Evolutionary conservation across 2,888 invertebrate species (phyloP).

Genomic region (Elegia similella): DNA sequence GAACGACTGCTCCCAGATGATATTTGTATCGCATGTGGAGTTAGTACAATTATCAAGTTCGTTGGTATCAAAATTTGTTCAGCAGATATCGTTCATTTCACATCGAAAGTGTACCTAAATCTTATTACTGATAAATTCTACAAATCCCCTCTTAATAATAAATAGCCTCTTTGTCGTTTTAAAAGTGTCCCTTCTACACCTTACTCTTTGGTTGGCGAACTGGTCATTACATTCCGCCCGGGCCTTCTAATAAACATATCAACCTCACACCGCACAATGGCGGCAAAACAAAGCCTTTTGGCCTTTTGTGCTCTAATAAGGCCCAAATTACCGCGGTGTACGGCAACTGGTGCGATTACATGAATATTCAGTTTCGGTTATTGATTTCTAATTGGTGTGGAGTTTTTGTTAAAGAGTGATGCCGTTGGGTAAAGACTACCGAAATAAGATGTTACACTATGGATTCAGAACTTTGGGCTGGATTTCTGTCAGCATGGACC

Average conservation of each 20-base stretch:
- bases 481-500: too few species aligned
- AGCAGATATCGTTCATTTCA: too few species aligned
- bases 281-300: slow-evolving; percentile 54
- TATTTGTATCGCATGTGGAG: too few species aligned
- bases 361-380: slow-evolving; percentile 13
- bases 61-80: too few species aligned
- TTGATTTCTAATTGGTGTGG: slow-evolving; percentile 9
- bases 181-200: not conserved
- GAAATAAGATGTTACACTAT: too few species aligned
- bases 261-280: slow-evolving; percentile 57
- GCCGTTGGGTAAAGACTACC: not conserved
- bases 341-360: slow-evolving; percentile 2
- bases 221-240: slow-evolving; percentile 42
- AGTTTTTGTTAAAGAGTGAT: not conserved
- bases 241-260: slow-evolving; percentile 64
- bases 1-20: too few species aligned
- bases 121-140: too few species aligned
- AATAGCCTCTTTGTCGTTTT: not conserved
- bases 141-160: too few species aligned
- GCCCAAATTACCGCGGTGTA: slow-evolving; percentile 39
- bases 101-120: too few species aligned
- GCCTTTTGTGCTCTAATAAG: slow-evolving; percentile 56
- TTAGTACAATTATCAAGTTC: too few species aligned
- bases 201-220: slow-evolving; percentile 3
- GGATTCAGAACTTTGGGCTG: too few species aligned